phyloP scores from a whole-genome alignment of 2,113 vertebrate species.

The Gnathonemus longibarbis region DNA sequence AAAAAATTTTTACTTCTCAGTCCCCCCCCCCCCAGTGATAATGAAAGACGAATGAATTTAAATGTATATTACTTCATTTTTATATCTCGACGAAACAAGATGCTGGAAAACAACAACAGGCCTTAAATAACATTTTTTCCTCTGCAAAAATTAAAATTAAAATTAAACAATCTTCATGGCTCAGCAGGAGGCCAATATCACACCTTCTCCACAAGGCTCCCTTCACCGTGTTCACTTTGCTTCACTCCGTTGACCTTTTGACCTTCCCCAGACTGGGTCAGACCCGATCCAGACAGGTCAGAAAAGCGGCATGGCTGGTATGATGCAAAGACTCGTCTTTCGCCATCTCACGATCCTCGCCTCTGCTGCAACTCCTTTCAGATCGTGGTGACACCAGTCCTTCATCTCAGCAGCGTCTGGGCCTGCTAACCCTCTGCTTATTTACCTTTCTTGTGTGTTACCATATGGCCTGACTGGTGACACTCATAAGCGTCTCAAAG shows the following conservation, averaged over 20 bases:
- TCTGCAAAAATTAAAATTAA: neutral
- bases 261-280: neutral
- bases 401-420: neutral
- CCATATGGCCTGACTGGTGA: neutral
- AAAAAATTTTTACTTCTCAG: neutral
- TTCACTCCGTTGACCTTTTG: neutral
- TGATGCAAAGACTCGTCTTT: neutral
- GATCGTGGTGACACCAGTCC: neutral
- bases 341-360: neutral
- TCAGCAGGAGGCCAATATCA: neutral
- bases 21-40: neutral
- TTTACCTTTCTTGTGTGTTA: neutral
- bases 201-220: neutral
- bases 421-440: neutral
- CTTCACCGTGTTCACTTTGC: neutral
- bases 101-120: neutral
- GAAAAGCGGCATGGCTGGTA: neutral
- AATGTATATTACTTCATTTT: neutral
- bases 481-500: neutral
- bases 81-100: neutral
- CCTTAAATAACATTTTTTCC: neutral
- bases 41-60: neutral
- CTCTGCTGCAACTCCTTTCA: neutral
- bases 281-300: neutral
- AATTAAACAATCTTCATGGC: neutral